A percentile compares a stretch with the other conserved stretches of the same genome.
Evolutionary conservation across 2,113 vertebrate genomes (phyloP).

Genomic region (Prinia subflava): DNA sequence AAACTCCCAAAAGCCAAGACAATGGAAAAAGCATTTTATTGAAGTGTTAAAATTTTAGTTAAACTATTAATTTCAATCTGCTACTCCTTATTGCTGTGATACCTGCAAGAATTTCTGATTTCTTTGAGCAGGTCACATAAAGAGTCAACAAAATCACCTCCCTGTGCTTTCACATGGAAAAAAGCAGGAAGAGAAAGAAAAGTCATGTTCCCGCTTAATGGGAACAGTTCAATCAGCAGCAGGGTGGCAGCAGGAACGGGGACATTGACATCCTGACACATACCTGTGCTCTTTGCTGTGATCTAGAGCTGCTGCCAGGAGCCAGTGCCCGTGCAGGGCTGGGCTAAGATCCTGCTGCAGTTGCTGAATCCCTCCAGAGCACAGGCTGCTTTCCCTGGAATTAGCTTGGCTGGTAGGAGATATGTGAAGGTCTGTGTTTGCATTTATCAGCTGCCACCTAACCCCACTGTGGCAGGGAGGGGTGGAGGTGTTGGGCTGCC

Average conservation of each 20-base stretch:
- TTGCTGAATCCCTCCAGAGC: fast-evolving
- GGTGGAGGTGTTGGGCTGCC: neutral
- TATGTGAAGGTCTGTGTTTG: neutral
- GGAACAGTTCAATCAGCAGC: neutral
- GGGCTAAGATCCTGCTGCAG: neutral
- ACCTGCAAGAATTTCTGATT: neutral
- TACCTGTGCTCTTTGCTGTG: neutral
- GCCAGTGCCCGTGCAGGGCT: neutral
- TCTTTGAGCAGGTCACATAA: neutral
- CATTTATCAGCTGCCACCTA: neutral
- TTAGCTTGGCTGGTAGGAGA: neutral
- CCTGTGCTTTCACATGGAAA: neutral
- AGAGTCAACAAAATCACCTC: neutral
- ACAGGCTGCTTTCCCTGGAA: neutral
- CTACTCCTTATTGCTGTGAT: neutral
- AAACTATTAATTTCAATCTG: neutral
- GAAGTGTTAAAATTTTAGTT: neutral
- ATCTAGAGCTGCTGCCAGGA: neutral
- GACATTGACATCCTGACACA: fast-evolving
- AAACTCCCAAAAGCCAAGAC: neutral
- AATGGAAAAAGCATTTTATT: neutral
- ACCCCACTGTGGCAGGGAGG: neutral
- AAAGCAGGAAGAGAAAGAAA: neutral
- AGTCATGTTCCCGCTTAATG: neutral
- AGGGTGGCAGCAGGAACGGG: neutral